Conservation (phyloP, 2,888 invertebrate genomes). For the Melanostoma mellinum region DNA sequence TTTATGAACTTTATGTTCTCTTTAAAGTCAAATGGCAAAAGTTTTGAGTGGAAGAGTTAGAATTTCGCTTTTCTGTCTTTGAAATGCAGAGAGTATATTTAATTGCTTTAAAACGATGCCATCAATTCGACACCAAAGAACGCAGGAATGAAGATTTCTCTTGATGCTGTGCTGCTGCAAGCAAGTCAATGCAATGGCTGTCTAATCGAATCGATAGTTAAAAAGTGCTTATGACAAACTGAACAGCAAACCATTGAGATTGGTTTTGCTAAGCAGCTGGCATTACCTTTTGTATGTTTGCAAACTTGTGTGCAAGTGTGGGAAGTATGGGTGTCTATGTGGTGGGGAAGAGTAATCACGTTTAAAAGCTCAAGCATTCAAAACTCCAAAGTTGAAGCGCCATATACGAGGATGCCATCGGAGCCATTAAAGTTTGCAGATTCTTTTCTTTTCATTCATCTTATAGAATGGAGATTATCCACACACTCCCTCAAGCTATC, state of each 20-base stretch:
- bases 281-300: constrained; percentile 54
- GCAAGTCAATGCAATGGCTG: constrained; percentile 13
- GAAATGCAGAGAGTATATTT: constrained; percentile 48
- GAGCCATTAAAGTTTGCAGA: constrained; percentile 64
- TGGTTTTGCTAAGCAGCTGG: not conserved
- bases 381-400: not conserved
- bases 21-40: not conserved
- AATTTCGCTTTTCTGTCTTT: constrained; percentile 18
- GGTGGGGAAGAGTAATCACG: constrained; percentile 43
- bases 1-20: constrained; percentile 31
- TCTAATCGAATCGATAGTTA: constrained; percentile 71
- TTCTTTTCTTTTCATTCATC: constrained; percentile 51
- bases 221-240: constrained; percentile 68
- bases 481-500: constrained; percentile 41
- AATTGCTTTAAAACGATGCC: constrained; percentile 53
- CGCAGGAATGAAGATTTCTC: not conserved
- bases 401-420: constrained; percentile 37
- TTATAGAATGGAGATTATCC: constrained; percentile 51
- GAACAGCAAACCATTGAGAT: constrained; percentile 43
- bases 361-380: constrained; percentile 44
- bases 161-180: too few species aligned
- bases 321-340: not conserved
- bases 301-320: constrained; percentile 7
- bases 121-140: constrained; percentile 30
- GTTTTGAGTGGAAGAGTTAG: constrained; percentile 22